Evolutionary conservation across 2,113 vertebrate species (phyloP), one percentile per base, ranked within the genome.

Genomic region (Tragelaphus imberbis): DNA sequence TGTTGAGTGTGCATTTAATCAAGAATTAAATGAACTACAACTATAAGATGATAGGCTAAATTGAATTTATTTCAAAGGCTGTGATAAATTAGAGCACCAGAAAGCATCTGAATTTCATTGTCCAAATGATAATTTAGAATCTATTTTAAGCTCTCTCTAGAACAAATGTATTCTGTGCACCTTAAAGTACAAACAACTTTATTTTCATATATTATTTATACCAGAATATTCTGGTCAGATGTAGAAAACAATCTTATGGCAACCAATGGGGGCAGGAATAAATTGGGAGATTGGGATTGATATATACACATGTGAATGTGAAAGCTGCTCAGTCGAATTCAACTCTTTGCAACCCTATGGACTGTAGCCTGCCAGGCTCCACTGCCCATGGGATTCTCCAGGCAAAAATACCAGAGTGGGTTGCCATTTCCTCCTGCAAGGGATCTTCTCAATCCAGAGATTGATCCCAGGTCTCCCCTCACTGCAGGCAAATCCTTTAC

Each of bases 131-230:
- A 80, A 51, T 59, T 86, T 44, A 40, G 27, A 44, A 36, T 84
- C 11, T 82, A 51, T 84, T 95, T 85, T 77, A 91, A 94, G 27
- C 81, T 51, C 68, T 97, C 36, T 79, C 30, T 88, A 88, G 51
- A 86, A 61, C 7, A 93, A 81, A 61, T 59, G 28, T 89, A 89
- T 63, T 87, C 77, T 58, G 44, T 36, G 7, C 8, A 36, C 12
- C 47, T 92, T 27, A 84, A 92, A 55, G 16, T 75, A 55, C 61
- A 94, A 96, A 53, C 53, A 86, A 84, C 33, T 63, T 85, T 55
- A 82, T 86, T 25, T 88, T 96, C 53, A 88, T 33, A 36, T 94
- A 55, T 59, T 96, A 88, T 65, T 96, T 80, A 91, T 82, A 55
- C 44, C 92, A 16, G 23, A 90, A 30, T 55, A 90, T n/a, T 40